Evolutionary conservation across 2,797 vertebrate species (phyloP).

Genomic region (Mionectes olivaceus): DNA sequence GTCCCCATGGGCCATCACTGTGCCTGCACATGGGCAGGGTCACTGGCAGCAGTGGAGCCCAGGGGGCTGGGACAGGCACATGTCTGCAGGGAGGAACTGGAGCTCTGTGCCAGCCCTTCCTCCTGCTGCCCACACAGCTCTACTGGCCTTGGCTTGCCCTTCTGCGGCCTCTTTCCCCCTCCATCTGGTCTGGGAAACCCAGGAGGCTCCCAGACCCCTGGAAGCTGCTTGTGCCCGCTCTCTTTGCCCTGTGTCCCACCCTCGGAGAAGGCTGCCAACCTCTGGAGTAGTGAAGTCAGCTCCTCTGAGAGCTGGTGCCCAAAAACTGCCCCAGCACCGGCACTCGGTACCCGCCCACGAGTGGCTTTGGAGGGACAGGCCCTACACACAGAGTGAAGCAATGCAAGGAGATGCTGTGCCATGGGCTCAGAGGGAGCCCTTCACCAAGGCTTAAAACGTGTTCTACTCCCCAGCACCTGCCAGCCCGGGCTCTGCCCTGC

Average conservation of each 20-base stretch:
- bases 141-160: rapidly evolving
- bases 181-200: rapidly evolving
- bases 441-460: background rate
- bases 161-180: rapidly evolving
- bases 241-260: background rate
- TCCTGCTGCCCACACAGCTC: background rate
- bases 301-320: background rate
- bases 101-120: background rate
- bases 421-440: background rate
- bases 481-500: background rate
- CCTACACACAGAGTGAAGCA: rapidly evolving
- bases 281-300: background rate
- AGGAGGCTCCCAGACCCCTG: background rate
- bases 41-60: background rate
- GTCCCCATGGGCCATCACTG: rapidly evolving
- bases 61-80: background rate
- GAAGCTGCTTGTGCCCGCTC: background rate
- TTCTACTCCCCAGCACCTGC: background rate
- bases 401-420: rapidly evolving
- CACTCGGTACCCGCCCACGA: rapidly evolving
- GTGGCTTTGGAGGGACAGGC: background rate
- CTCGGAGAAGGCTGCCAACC: background rate
- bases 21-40: rapidly evolving
- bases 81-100: background rate
- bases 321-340: background rate